Evolutionary conservation across 1,140 invertebrate species (phyloP), one percentile per base, ranked within the genome.

Genomic region (Anastatus disparis): DNA sequence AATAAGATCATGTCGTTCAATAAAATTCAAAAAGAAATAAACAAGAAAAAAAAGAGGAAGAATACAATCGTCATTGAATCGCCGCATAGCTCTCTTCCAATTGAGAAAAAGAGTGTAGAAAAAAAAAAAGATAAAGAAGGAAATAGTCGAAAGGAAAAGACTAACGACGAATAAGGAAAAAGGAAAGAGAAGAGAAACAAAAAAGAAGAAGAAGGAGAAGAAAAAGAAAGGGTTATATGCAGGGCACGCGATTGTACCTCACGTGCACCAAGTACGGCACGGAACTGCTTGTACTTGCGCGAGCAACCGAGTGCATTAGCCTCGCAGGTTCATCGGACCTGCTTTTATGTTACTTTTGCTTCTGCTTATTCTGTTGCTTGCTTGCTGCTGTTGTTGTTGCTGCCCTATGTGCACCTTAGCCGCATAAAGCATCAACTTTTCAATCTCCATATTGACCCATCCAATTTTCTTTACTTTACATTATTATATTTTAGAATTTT

Each of bases 301-400:
- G 69, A 58, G 62, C 55, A 50, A 70, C 70, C 74, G 80, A 81
- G 81, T 84, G 78, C 81, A 79, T 81, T 84, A 84, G 80, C 81
- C 82, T 74, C 81, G 75, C 79, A 84, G 82, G 82, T 83, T 84
- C 82, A 84, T 84, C 80, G 81, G 82, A 84, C 83, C 79, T 81
- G 76, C 15, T 9, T 48, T n/a, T n/a, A n/a, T n/a, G n/a, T n/a
- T n/a, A n/a, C n/a, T n/a, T n/a, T n/a, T n/a, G n/a, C n/a, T n/a
- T n/a, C n/a, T n/a, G n/a, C 17, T 24, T 38, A 29, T 42, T 40
- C 40, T 24, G n/a, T 17, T 20, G 24, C 12, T 52, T 35, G 12
- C 27, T 35, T 29, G 27, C 35, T 17, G 40, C 46, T 53, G 6
- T n/a, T n/a, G n/a, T n/a, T n/a, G n/a, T n/a, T n/a, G n/a, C n/a